A percentile compares a stretch with the other conserved stretches of the same genome.
Evolutionary conservation across 2,797 vertebrate species (phyloP).

Genomic region (Paratrypauchen microcephalus): DNA sequence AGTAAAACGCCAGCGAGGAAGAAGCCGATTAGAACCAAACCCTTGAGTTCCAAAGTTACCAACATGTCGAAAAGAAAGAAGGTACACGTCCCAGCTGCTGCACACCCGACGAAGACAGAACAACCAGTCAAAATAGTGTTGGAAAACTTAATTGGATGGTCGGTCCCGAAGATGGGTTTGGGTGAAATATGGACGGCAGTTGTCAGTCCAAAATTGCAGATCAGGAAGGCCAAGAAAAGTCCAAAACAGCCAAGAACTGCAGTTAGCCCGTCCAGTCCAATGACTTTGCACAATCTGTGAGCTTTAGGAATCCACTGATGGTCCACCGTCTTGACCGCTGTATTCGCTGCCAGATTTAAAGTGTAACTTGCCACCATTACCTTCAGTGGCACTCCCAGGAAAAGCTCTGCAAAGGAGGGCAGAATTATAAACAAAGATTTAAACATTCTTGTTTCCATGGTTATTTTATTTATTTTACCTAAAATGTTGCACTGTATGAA

Average conservation of each 20-base stretch:
- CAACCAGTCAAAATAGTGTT: neutral
- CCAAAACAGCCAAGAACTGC: neutral
- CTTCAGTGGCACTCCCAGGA: constrained; percentile 1
- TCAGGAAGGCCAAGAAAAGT: constrained; percentile 2
- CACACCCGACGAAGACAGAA: neutral
- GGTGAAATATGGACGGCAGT: neutral
- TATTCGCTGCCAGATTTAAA: neutral
- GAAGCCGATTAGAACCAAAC: neutral
- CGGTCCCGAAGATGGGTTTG: too few relatives aligned
- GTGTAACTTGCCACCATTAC: neutral
- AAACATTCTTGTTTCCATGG: too few relatives aligned
- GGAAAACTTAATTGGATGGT: neutral
- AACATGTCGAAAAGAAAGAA: neutral
- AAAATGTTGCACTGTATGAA: too few relatives aligned
- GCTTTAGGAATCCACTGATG: neutral
- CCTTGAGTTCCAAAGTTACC: neutral
- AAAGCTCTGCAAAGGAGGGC: neutral
- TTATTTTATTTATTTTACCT: too few relatives aligned
- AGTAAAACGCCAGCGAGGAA: neutral
- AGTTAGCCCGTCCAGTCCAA: neutral
- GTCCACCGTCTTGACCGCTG: neutral
- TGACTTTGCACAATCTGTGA: neutral
- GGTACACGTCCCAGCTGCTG: neutral
- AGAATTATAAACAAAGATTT: neutral
- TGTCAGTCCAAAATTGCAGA: neutral